Evolutionary conservation across 2,888 invertebrate species (phyloP).

Genomic region (Koerneria pararmatus): DNA sequence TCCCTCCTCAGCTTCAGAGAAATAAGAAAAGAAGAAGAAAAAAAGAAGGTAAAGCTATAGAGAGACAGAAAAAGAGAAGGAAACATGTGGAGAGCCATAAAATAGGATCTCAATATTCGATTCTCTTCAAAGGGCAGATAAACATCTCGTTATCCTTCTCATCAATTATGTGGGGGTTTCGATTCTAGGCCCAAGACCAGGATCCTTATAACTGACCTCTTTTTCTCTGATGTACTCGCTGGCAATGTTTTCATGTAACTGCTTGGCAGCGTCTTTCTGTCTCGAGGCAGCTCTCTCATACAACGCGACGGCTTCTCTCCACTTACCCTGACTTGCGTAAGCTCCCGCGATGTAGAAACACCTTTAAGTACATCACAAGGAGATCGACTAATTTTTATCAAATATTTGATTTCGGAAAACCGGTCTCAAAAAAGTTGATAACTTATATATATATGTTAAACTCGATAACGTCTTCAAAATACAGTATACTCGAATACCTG

Average conservation of each 20-base stretch:
- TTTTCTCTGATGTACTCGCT: constrained; percentile 8
- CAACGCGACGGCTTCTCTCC: constrained; percentile 37
- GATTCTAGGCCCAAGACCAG: too few species aligned
- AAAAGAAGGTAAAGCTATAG: too few species aligned
- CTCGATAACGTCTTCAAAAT: neutral
- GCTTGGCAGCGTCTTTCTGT: constrained; percentile 21
- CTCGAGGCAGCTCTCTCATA: constrained; percentile 34
- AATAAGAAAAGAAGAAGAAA: too few species aligned
- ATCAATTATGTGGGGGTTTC: neutral
- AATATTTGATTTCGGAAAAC: neutral
- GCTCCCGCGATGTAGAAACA: constrained; percentile 46
- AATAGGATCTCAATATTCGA: too few species aligned
- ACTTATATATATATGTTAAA: neutral
- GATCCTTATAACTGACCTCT: neutral
- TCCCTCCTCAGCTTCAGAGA: too few species aligned
- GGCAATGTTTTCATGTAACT: neutral
- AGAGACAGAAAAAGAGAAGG: too few species aligned
- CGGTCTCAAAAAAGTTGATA: neutral
- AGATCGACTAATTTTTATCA: neutral
- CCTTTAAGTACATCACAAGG: constrained; percentile 23
- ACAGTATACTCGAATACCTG: constrained; percentile 23
- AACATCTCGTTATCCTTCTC: neutral
- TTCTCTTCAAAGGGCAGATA: neutral
- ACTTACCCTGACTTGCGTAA: constrained; percentile 33
- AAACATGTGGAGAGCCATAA: too few species aligned